These are phyloP conservation scores for Parambassis ranga DNA, from an alignment of 2,797 vertebrate genomes.

Conservation along the genomic window DNA sequence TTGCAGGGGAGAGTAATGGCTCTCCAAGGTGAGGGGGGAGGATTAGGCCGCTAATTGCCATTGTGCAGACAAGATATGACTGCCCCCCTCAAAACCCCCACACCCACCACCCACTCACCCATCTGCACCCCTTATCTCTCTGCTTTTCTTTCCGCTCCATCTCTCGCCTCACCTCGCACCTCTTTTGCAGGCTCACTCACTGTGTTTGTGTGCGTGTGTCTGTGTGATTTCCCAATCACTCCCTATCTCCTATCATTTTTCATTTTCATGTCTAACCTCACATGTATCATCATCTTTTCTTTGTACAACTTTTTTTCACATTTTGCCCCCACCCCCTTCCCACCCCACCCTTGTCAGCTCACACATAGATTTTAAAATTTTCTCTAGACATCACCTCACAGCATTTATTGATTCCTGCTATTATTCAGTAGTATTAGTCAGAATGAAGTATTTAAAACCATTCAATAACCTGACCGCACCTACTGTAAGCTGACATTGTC, in stretches of 20 bases:
- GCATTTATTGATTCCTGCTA: constrained; percentile 48
- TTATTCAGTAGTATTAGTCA: constrained; percentile 54
- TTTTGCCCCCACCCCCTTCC: background rate
- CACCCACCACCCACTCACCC: constrained; percentile 71
- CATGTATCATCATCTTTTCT: constrained; percentile 36
- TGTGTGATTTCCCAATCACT: background rate
- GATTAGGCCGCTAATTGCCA: constrained; percentile 91
- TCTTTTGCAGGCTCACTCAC: constrained; percentile 47
- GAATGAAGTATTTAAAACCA: constrained; percentile 52
- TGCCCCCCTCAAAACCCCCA: constrained; percentile 38
- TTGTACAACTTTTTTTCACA: constrained; percentile 4
- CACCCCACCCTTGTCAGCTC: background rate
- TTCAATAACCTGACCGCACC: constrained; percentile 39
- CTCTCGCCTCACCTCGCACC: constrained; percentile 46
- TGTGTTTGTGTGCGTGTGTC: constrained; percentile 4
- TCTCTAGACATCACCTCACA: constrained; percentile 22
- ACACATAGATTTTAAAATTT: constrained; percentile 42
- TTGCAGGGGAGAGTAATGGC: constrained; percentile 81
- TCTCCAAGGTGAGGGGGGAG: constrained; percentile 78
- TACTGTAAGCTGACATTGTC: constrained; percentile 16
- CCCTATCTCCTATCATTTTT: constrained; percentile 44
- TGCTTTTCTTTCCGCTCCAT: constrained; percentile 40
- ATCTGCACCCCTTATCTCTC: constrained; percentile 52
- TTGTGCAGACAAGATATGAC: constrained; percentile 87
- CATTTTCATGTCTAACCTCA: constrained; percentile 52